Base-by-base conservation (phyloP, 2,888 invertebrate genomes). In the Hyposoter dolosus region DNA sequence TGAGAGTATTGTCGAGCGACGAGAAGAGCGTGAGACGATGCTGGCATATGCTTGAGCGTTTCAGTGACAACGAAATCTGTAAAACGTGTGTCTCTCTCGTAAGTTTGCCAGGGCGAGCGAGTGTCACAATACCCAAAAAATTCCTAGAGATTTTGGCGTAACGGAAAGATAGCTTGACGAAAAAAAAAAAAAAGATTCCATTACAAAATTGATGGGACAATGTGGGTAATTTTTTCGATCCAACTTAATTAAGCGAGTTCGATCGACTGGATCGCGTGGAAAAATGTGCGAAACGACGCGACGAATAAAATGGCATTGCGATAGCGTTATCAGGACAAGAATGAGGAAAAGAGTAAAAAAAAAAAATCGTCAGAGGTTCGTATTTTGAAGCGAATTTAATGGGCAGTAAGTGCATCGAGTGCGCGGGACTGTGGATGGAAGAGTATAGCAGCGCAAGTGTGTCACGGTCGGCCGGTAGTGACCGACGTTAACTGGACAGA, bases 401-500 rank as follows among this genome's bases (percentile, higher is more conserved):
- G 19, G 53, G 19, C 68, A 53, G 43, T 60, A 43, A 60, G 71
- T 65, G 74, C 72, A 82, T 19, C 75, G 83, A 83, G 78, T 71
- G 65, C 60, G 28, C 60, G 28, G 19, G 60, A 28, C 50, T 53
- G 12, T 53, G 72, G 77, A 40, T 66, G 50, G 68, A 76, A 86
- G 83, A 88, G 86, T 63, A 40, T 35, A 50, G 68, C 23, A 60
- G 68, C 83, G 68, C 81, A 92, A 92, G 91, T 92, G 90, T 92
- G 92, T 92, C 92, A 92, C 90, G 92, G 92, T 90, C 92, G 92
- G 91, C 91, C 90, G 92, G 91, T 91, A 91, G 91, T 90, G 89
- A 89, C 90, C 89, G 88, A 88, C 89, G 89, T 81, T 88, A 85
- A 75, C 85, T 74, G 80, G 85, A 81, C 80, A 81, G 82, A 75